phyloP scores from a whole-genome alignment of 2,888 invertebrate species.

The Lasiommata megera region DNA sequence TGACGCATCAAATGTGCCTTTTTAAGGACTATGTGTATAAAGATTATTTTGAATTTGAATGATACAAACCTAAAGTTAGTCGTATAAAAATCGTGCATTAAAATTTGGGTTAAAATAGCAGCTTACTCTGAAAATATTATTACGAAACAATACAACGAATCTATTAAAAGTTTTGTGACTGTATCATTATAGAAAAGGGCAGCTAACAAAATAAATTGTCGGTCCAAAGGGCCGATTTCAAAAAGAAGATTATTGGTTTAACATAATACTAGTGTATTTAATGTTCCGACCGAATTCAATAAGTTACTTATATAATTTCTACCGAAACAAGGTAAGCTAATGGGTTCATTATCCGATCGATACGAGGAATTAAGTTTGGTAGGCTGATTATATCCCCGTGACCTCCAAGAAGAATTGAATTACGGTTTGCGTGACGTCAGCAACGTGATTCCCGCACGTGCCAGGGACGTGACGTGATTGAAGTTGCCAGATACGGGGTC shows the following conservation, averaged over 20 bases:
- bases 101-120: too few relatives aligned
- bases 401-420: conserved; percentile 21
- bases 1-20: too few relatives aligned
- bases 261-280: not conserved
- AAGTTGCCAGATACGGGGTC: conserved; percentile 7
- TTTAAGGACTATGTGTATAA: too few relatives aligned
- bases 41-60: too few relatives aligned
- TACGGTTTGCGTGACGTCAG: conserved; percentile 35
- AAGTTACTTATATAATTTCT: conserved; percentile 14
- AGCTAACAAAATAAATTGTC: not conserved
- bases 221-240: not conserved
- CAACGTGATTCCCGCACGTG: conserved; percentile 62
- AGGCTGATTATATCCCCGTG: conserved; percentile 15
- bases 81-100: too few relatives aligned
- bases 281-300: conserved; percentile 4
- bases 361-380: conserved; percentile 17
- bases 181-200: too few relatives aligned
- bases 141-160: too few relatives aligned
- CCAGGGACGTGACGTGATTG: conserved; percentile 57
- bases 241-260: not conserved
- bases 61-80: too few relatives aligned
- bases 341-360: conserved; percentile 27
- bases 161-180: too few relatives aligned
- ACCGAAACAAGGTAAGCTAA: conserved; percentile 16
- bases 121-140: too few relatives aligned